A percentile compares a stretch with the other conserved stretches of the same genome.
These are phyloP conservation scores for Danaus melanippus DNA, from an alignment of 1,140 invertebrate species.

Conservation along the genomic window DNA sequence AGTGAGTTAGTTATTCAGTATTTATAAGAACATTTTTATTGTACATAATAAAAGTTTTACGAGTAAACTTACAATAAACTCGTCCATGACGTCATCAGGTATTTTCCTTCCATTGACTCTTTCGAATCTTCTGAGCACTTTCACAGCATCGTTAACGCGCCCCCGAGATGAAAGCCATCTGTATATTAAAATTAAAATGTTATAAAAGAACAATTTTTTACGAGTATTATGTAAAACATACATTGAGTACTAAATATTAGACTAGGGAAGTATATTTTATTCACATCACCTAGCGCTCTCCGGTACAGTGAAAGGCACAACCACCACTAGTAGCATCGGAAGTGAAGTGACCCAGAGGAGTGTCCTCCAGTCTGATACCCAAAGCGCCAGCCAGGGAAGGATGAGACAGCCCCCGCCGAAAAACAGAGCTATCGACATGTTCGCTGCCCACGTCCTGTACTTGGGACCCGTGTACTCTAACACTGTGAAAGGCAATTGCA, in stretches of 20 bases:
- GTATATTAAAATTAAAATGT: conserved; percentile 1
- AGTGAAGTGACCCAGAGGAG: conserved; percentile 46
- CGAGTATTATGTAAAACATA: too few species aligned
- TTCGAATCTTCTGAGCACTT: conserved; percentile 41
- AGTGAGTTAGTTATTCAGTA: too few species aligned
- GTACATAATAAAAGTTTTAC: not conserved
- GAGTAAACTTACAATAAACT: conserved; percentile 42
- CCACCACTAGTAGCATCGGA: conserved; percentile 28
- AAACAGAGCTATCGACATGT: conserved; percentile 73
- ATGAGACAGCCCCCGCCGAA: conserved; percentile 71
- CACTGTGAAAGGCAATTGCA: conserved; percentile 24
- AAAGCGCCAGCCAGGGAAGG: conserved; percentile 67
- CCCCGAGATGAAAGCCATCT: conserved; percentile 47
- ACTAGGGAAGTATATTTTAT: too few species aligned
- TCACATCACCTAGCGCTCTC: conserved; percentile 44
- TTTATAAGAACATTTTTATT: too few species aligned
- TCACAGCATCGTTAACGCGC: conserved; percentile 36
- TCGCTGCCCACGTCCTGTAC: conserved; percentile 70
- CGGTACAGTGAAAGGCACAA: conserved; percentile 36
- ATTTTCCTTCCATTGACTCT: conserved; percentile 42
- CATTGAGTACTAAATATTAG: too few species aligned
- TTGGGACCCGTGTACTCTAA: conserved; percentile 66
- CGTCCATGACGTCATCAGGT: conserved; percentile 43
- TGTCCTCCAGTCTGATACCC: conserved; percentile 68
- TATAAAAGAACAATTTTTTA: too few species aligned